phyloP scores from a whole-genome alignment of 2,888 invertebrate genomes.

The Orchesellides sinensis region DNA sequence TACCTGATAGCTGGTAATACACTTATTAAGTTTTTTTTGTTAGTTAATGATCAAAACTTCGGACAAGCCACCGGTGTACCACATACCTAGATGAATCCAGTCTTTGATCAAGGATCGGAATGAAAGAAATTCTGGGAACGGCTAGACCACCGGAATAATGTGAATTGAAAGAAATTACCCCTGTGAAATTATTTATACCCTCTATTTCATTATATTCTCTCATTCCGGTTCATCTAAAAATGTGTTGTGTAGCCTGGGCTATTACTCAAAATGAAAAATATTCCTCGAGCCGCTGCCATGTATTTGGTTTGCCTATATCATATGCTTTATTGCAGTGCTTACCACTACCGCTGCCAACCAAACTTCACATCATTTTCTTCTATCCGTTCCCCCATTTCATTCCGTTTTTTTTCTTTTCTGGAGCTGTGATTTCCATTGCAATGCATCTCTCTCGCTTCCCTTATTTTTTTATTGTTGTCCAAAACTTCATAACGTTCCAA shows the following conservation, averaged over 20 bases:
- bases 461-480: slow-evolving; percentile 40
- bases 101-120: too few species aligned
- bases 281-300: slow-evolving; percentile 45
- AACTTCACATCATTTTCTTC: slow-evolving; percentile 30
- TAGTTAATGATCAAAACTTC: too few species aligned
- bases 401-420: slow-evolving; percentile 37
- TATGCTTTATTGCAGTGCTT: not conserved
- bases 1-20: too few species aligned
- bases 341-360: not conserved
- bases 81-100: too few species aligned
- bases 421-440: slow-evolving; percentile 54
- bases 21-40: too few species aligned
- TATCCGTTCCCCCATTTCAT: slow-evolving; percentile 23
- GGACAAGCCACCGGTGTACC: too few species aligned
- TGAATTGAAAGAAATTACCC: slow-evolving; percentile 68
- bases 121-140: slow-evolving; percentile 54
- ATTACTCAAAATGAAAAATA: slow-evolving; percentile 47
- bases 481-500: not conserved
- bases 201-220: slow-evolving; percentile 68
- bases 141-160: slow-evolving; percentile 72
- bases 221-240: slow-evolving; percentile 55
- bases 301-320: too few species aligned
- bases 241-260: slow-evolving; percentile 27
- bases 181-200: slow-evolving; percentile 74
- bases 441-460: slow-evolving; percentile 42